phyloP scores from a whole-genome alignment of 2,888 invertebrate species.

The Rhamphomyia laevipes region DNA sequence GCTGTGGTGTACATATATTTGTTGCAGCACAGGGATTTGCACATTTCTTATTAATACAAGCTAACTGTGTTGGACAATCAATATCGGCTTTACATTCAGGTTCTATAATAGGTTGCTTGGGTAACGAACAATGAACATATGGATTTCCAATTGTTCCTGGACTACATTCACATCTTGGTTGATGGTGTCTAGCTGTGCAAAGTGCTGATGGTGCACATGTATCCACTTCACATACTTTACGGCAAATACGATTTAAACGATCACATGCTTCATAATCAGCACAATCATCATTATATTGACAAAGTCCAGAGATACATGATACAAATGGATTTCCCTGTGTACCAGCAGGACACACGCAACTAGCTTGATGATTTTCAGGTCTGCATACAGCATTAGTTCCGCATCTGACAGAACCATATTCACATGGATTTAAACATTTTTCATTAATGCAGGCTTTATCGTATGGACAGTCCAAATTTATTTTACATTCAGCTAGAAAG shows the following conservation, averaged over 20 bases:
- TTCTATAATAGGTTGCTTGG: constrained; percentile 31
- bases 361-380: constrained; percentile 61
- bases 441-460: constrained; percentile 68
- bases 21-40: constrained; percentile 62
- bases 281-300: constrained; percentile 83
- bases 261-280: constrained; percentile 76
- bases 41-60: constrained; percentile 67
- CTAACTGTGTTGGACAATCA: constrained; percentile 62
- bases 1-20: constrained; percentile 62
- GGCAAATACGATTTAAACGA: constrained; percentile 67
- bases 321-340: constrained; percentile 73
- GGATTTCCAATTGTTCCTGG: constrained; percentile 69
- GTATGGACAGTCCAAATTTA: constrained; percentile 70
- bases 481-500: constrained; percentile 63
- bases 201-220: constrained; percentile 66
- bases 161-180: constrained; percentile 65
- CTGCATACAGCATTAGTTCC: constrained; percentile 69
- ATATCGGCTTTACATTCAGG: constrained; percentile 60
- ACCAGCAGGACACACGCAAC: constrained; percentile 73
- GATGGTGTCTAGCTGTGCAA: constrained; percentile 65
- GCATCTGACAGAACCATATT: constrained; percentile 51
- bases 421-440: constrained; percentile 71
- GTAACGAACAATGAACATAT: constrained; percentile 51
- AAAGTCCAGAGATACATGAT: constrained; percentile 70
- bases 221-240: constrained; percentile 70